Base-by-base conservation (phyloP, 2,888 invertebrate genomes). In the Lepidochitona cinerea region DNA sequence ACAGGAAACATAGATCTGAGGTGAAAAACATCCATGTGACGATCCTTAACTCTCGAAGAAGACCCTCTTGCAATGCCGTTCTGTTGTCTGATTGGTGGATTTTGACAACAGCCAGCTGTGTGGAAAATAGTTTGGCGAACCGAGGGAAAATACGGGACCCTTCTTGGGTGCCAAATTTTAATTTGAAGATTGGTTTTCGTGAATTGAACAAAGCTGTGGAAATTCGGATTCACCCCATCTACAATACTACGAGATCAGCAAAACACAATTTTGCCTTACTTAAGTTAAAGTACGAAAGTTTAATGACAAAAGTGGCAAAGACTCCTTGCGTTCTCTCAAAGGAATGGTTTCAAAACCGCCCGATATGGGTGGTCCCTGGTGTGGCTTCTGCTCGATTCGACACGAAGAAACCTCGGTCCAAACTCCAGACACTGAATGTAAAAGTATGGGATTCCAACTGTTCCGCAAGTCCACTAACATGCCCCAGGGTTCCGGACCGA, bases 61-160 rank as follows among this genome's bases (percentile, higher is more conserved):
- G 35, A 12, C 66, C 66, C 12, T 14, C 66, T 23, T 66, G 66
- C 35, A 66, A 66, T 66, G 66, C n/a, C 3, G 66, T 66, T 1
- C 36, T 66, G 66, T n/a, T 66, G 2, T 33, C 66, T 2, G 66
- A 66, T 33, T 66, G 66, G 66, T 66, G 66, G 66, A 36, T 66
- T 33, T 37, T 66, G 37, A 66, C 66, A 35, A 66, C 66, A 37
- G 66, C 66, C 18, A n/a, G n/a, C 6, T 66, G 66, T 66, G 66
- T 66, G 6, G 66, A 66, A 9, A 66, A 37, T 4, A 37, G 37
- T 6, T 66, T 66, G 29, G 37, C 37, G 4, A 66, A 2, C 6
- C 37, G n/a, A 26, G n/a, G 37, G 9, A 35, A 66, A 66, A 18
- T 35, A 12, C 35, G 35, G 26, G 35, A 37, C 35, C 1, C 36